Percentiles rank a stretch among this genome's conserved stretches.
Evolutionary conservation across 2,113 vertebrate species (phyloP).

Genomic region (Arenaria interpres): DNA sequence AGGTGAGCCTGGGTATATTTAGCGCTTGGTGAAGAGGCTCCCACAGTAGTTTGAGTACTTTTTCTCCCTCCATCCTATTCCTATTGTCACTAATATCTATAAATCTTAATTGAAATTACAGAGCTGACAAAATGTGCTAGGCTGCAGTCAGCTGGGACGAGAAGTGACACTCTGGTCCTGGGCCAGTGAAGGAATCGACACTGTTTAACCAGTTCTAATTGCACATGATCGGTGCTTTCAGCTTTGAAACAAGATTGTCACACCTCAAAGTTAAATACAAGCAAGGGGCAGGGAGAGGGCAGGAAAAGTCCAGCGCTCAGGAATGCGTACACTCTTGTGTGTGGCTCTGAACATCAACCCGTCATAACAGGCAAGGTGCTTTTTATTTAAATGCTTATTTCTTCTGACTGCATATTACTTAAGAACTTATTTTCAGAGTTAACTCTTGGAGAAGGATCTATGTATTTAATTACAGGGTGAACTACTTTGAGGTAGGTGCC

Average conservation of each 20-base stretch:
- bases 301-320: neutral
- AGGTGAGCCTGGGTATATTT: neutral
- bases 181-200: neutral
- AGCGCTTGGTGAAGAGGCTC: neutral
- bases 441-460: neutral
- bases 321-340: neutral
- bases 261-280: neutral
- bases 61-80: neutral
- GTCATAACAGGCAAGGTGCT: neutral
- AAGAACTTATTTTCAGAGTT: neutral
- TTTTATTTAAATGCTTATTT: neutral
- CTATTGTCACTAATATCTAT: constrained; percentile 32
- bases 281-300: no score
- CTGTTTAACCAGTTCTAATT: neutral
- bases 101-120: constrained; percentile 62
- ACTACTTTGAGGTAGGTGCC: neutral
- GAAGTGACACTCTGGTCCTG: neutral
- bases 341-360: neutral
- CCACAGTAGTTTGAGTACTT: neutral
- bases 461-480: neutral
- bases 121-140: neutral
- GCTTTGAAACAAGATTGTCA: neutral
- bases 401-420: neutral
- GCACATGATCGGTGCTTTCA: neutral
- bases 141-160: neutral